Conservation (phyloP, 2,113 vertebrate genomes). For the Atlantisia rogersi region DNA sequence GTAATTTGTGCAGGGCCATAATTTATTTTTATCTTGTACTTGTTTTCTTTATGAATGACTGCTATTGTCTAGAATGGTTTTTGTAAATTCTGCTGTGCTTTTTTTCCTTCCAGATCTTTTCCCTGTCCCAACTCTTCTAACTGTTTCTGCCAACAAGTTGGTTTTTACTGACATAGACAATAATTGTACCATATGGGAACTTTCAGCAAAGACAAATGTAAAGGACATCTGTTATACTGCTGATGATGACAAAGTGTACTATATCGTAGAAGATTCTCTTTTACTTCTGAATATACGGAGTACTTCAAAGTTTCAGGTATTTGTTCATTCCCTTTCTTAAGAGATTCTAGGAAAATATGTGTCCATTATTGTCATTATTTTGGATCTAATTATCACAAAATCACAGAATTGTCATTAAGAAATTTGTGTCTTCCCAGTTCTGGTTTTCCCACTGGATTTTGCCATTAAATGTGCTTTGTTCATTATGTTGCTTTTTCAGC, state of each 20-base stretch:
- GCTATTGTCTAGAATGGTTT: not conserved
- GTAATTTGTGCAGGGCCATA: not conserved
- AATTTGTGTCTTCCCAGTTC: too few species aligned
- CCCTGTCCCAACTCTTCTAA: constrained; percentile 69
- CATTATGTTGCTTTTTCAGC: too few species aligned
- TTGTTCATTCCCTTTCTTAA: not conserved
- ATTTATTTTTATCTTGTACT: not conserved
- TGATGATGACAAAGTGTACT: constrained; percentile 58
- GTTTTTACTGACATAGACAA: constrained; percentile 68
- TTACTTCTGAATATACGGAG: constrained; percentile 44
- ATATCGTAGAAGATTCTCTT: constrained; percentile 42
- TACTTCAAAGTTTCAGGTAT: constrained; percentile 66
- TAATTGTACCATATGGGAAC: constrained; percentile 49
- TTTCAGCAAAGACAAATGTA: constrained; percentile 29
- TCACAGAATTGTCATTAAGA: too few species aligned
- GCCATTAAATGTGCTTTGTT: too few species aligned
- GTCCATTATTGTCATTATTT: not conserved
- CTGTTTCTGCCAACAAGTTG: constrained; percentile 54
- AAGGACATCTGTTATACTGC: constrained; percentile 65
- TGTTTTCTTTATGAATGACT: not conserved
- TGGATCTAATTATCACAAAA: not conserved
- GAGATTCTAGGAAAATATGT: not conserved
- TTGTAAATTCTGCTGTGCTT: not conserved
- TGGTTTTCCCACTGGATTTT: too few species aligned
- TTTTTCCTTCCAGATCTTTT: constrained; percentile 71